Evolutionary conservation across 2,113 vertebrate species (phyloP).

Genomic region (Phoxinus phoxinus): DNA sequence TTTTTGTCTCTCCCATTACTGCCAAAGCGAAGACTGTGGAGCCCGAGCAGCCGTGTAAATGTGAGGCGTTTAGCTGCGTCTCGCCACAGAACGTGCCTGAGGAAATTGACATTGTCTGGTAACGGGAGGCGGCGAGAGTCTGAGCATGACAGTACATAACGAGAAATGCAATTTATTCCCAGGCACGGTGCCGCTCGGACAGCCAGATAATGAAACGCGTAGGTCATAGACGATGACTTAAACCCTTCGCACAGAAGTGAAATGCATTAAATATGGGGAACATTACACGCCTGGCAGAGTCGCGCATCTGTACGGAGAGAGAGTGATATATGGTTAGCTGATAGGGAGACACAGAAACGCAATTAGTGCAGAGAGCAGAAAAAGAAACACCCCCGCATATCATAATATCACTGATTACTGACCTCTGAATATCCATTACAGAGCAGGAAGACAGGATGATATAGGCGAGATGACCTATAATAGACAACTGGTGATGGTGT

Average conservation of each 20-base stretch:
- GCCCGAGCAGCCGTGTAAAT: slow-evolving; percentile 56
- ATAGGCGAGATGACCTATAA: slow-evolving; percentile 50
- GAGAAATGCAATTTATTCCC: slow-evolving; percentile 99
- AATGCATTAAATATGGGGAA: slow-evolving; percentile 96
- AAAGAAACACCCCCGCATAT: slow-evolving; percentile 70
- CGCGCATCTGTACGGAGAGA: slow-evolving; percentile 80
- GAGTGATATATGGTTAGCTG: slow-evolving; percentile 69
- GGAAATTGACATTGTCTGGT: slow-evolving; percentile 73
- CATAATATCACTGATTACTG: slow-evolving; percentile 77
- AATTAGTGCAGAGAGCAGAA: slow-evolving; percentile 70
- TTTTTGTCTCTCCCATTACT: neutral
- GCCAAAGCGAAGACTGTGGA: slow-evolving; percentile 47
- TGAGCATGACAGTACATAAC: slow-evolving; percentile 87
- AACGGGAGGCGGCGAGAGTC: slow-evolving; percentile 63
- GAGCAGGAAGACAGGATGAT: neutral
- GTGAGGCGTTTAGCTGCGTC: slow-evolving; percentile 62
- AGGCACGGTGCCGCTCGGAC: slow-evolving; percentile 92
- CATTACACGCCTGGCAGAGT: slow-evolving; percentile 89
- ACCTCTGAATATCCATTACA: slow-evolving; percentile 77
- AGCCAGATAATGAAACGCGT: slow-evolving; percentile 99
- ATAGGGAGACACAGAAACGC: slow-evolving; percentile 70
- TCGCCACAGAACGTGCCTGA: slow-evolving; percentile 64
- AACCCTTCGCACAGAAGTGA: slow-evolving; percentile 91
- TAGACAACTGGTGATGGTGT: slow-evolving; percentile 36
- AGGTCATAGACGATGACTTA: slow-evolving; percentile 98